Base-by-base conservation (phyloP, 2,113 vertebrate species). In the Oryzias javanicus region DNA sequence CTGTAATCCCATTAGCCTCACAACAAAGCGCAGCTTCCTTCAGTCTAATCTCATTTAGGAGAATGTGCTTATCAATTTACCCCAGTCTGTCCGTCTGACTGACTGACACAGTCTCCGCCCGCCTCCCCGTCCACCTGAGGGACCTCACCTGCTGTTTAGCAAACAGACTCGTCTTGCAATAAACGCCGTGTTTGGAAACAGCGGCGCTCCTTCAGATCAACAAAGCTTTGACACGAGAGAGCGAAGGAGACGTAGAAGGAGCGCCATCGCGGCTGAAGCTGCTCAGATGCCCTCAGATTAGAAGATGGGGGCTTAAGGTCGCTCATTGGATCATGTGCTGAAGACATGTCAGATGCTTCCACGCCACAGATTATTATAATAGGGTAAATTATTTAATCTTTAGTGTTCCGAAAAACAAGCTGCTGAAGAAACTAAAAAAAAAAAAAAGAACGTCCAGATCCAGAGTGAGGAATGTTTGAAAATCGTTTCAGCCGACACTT, bases 1-100 rank as follows among this genome's bases (percentile, higher is more conserved):
- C 3, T 50, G 67, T 71, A 79, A 84, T 76, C 72, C 75, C 60
- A 12, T 67, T 70, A 60, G 51, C 56, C 49, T 47, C 47, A 66
- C 40, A 47, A 69, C 41, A 44, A 47, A 55, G 49, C 7, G 4
- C 27, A 10, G 0, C 61, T 44, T 59, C 47, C 46, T 55, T 10
- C 16, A 5, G 27, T 57, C 24, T 78, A 60, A 76, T 82, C 71
- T 61, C 27, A 52, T 56, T 78, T 58, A 45, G 14, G 48, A 61
- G 41, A 74, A 61, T 25, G 60, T 61, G 71, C 59, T 78, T 62
- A 57, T 61, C 55, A 76, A 68, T 64, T 70, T 50, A 71, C 14
- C 49, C 40, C 45, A 27, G 64, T 35, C 35, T 35, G 35, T 12
- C 35, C 10, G 66, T 70, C 55, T 58, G 50, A 40, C 44, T 40